Percentiles rank a stretch among this genome's conserved stretches.
Conservation (phyloP, 2,888 invertebrate genomes). For the Frankliniella intonsa region DNA sequence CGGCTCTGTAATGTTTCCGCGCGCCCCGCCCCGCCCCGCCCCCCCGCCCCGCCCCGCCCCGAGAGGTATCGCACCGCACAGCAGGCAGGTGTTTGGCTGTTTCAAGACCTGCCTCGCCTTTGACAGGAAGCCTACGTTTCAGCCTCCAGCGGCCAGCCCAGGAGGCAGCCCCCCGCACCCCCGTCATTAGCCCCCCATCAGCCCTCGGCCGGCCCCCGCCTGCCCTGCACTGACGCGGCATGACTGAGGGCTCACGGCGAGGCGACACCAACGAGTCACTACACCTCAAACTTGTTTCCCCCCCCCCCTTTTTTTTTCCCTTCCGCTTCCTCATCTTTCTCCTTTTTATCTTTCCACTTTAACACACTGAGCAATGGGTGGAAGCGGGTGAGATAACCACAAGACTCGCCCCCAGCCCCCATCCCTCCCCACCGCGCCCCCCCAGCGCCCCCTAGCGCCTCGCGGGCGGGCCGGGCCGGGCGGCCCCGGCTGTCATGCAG, state of each 20-base stretch:
- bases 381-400: constrained; percentile 16
- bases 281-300: background rate
- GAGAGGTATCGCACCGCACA: no score
- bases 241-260: background rate
- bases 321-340: background rate
- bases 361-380: constrained; percentile 26
- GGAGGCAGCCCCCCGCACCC: no score
- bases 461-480: no score
- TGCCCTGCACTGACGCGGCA: background rate
- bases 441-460: background rate
- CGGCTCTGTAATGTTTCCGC: no score
- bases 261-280: no score
- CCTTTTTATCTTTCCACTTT: constrained; percentile 23
- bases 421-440: background rate
- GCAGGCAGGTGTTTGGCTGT: no score
- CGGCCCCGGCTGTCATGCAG: background rate
- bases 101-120: no score
- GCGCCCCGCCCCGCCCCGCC: no score
- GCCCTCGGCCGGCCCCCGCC: background rate
- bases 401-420: background rate
- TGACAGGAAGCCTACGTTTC: no score
- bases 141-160: no score
- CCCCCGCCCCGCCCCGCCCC: no score
- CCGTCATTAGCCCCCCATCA: no score
- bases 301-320: background rate